phyloP scores from a whole-genome alignment of 2,113 vertebrate species.

The Castor canadensis region DNA sequence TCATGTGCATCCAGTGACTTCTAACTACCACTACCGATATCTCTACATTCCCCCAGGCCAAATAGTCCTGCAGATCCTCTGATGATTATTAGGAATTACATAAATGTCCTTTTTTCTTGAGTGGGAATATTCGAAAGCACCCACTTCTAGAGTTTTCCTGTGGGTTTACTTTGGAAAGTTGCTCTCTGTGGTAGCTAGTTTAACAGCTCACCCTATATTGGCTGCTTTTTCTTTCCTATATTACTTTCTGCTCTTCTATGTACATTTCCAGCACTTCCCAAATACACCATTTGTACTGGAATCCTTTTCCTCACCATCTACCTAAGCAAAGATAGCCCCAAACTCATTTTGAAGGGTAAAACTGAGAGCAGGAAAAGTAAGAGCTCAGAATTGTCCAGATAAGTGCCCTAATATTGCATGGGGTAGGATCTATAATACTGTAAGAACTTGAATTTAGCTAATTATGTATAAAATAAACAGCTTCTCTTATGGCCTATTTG shows the following conservation, averaged over 20 bases:
- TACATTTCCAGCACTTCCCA: background rate
- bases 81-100: background rate
- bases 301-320: background rate
- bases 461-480: background rate
- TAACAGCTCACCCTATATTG: background rate
- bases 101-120: background rate
- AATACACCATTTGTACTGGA: background rate
- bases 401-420: background rate
- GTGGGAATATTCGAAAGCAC: background rate
- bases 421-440: background rate
- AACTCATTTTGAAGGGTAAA: conserved; percentile 22
- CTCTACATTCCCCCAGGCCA: background rate
- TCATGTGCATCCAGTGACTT: background rate
- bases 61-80: background rate
- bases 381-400: background rate
- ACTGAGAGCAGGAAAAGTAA: background rate
- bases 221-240: background rate
- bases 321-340: background rate
- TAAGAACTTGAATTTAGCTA: background rate
- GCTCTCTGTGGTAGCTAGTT: background rate
- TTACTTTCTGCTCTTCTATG: background rate
- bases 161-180: background rate
- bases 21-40: background rate
- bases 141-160: background rate
- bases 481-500: background rate